Base-by-base conservation (phyloP, 2,113 vertebrate genomes). In the Callionymus lyra region DNA sequence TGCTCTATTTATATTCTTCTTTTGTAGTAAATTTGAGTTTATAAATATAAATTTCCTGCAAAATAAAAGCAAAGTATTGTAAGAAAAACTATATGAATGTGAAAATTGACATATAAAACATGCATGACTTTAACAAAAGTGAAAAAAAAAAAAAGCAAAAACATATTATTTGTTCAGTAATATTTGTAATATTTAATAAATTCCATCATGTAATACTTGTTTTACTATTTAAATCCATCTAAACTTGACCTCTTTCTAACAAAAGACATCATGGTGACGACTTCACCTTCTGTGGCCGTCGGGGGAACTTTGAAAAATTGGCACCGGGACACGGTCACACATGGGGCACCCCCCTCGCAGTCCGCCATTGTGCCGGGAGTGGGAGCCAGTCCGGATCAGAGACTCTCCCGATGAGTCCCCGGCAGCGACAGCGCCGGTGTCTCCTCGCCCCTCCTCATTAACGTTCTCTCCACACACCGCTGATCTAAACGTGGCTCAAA, bases 401-500 rank as follows among this genome's bases (percentile, higher is more conserved):
- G 44, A 63, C 43, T 65, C 67, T 49, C 42, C 41, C 12, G 16
- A 34, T 31, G 6, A 59, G 72, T 63, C 42, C 21, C 51, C 66
- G 52, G 54, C 47, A 31, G 58, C 13, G 44, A 34, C 34, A 18
- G 53, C 21, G 21, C 21, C 8, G 21, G 21, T 40, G 31, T 44
- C 53, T 69, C 53, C 65, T 55, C 47, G 43, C 74, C 50, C 68
- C 63, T 81, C 65, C 73, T 81, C 79, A 79, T 80, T 79, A 81
- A 63, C 44, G 53, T 51, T 66, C 57, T 46, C 69, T 73, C 63
- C 59, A 62, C 72, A 72, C 85, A 74, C 72, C 79, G 76, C 77
- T 83, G 82, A 81, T 62, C 80, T 72, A 82, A 86, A 71, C 72
- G 69, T 72, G 71, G 89, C 85, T 82, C 82, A 88, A 90, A 94